Evolutionary conservation across 2,797 vertebrate species (phyloP), one percentile per base, ranked within the genome.

Genomic region (Loriculus beryllinus): DNA sequence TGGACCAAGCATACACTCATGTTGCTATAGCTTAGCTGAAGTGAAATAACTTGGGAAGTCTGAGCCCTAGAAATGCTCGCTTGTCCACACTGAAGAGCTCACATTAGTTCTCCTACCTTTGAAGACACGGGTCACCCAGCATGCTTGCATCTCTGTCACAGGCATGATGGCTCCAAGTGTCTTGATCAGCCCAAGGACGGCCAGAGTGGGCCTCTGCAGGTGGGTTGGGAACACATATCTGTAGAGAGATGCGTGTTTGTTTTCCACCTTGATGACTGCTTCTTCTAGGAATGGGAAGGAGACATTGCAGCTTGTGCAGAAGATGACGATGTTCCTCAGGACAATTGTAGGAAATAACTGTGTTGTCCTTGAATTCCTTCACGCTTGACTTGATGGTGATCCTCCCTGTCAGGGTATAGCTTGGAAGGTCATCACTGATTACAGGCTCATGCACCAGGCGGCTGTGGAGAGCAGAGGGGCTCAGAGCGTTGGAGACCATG

Each of bases 241-340:
- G 96, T 98, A 98, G 42, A 99, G 97, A 17, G 92, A 96, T 1
- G 97, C 96, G 3, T 98, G 97, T 75, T 97, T 97, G 8, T 97
- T 97, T 80, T 97, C 95, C 59, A 98, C 97, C 74, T 94, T 97
- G 78, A 97, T 2, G 2, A 98, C 16, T 1, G 92, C 88, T 40
- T 97, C 88, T 12, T 98, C 98, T n/a, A 99, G 97, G 96, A 99
- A 99, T 4, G 98, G 98, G 85, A 99, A 98, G 64, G 96, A 97
- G 92, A 97, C 78, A 2, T 92, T 88, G 92, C 98, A 99, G 5
- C 98, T 98, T 1, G 98, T 99, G 96, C 98, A 98, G 90, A 98
- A 98, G 64, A 99, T 92, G 1, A 98, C 93, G 0, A 96, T 80
- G 51, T 98, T 98, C 96, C 59, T 94, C 26, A 6, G 97, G 96